A percentile compares a stretch with the other conserved stretches of the same genome.
These are phyloP conservation scores for Ischnura elegans DNA, from an alignment of 2,888 invertebrate genomes.

Conservation along the genomic window DNA sequence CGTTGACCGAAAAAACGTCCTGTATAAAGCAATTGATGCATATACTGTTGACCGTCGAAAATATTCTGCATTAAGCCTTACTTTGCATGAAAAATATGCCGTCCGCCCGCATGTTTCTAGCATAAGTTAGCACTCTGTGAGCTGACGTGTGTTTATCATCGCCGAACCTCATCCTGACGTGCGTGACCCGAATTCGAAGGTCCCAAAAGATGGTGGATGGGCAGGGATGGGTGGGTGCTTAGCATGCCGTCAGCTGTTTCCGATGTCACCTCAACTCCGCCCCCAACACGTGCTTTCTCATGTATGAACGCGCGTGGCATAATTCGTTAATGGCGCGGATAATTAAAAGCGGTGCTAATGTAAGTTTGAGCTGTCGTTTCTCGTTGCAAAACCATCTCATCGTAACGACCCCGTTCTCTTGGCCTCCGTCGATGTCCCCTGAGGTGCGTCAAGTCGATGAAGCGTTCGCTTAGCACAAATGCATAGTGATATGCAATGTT, in stretches of 20 bases:
- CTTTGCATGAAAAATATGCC: background rate
- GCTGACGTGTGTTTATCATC: background rate
- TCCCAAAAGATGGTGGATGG: background rate
- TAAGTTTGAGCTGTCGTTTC: slow-evolving; percentile 19
- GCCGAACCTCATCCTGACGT: background rate
- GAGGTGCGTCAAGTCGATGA: background rate
- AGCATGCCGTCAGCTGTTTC: background rate
- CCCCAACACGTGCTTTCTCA: background rate
- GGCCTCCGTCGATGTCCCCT: background rate
- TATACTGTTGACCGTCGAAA: no score
- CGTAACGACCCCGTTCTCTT: background rate
- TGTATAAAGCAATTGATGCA: no score
- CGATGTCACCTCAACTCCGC: background rate
- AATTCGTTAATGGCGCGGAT: background rate
- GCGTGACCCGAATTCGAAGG: background rate
- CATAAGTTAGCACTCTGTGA: background rate
- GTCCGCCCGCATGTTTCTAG: background rate
- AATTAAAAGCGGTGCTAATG: background rate
- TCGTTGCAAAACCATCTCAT: background rate
- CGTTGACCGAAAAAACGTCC: no score
- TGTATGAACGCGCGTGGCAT: background rate
- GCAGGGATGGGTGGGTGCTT: background rate
- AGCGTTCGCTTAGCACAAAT: background rate
- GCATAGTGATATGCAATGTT: background rate
- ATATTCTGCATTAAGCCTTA: no score